A percentile compares a stretch with the other conserved stretches of the same genome.
Evolutionary conservation across 2,113 vertebrate species (phyloP).

Genomic region (Rhinolophus sinicus): DNA sequence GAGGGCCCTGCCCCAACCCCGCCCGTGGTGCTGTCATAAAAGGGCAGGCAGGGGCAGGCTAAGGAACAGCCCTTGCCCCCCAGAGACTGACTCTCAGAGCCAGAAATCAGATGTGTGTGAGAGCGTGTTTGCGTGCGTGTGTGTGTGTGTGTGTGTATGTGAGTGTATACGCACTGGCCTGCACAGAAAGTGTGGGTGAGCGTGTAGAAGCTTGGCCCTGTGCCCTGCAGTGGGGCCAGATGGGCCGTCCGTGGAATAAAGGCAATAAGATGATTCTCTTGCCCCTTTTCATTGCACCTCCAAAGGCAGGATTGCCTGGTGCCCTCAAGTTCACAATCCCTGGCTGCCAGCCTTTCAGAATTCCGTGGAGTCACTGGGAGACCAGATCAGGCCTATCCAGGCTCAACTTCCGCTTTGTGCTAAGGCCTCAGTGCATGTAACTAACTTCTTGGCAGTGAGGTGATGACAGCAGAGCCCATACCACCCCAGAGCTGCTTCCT

Average conservation of each 20-base stretch:
- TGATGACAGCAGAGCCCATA: background rate
- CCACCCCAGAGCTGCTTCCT: background rate
- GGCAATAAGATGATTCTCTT: constrained; percentile 87
- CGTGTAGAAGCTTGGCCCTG: constrained; percentile 73
- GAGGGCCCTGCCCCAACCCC: constrained; percentile 70
- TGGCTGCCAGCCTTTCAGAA: background rate
- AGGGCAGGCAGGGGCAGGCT: constrained; percentile 72
- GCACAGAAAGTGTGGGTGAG: constrained; percentile 83
- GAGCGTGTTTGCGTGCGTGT: constrained; percentile 72
- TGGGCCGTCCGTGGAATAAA: constrained; percentile 84
- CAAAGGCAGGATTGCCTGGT: background rate
- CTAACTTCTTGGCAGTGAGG: background rate
- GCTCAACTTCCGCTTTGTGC: background rate
- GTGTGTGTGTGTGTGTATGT: constrained; percentile 75
- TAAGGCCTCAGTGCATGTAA: background rate
- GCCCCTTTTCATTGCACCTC: constrained; percentile 50
- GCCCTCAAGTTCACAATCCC: background rate
- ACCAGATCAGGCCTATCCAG: background rate
- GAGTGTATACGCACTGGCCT: constrained; percentile 82
- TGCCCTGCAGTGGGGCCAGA: constrained; percentile 52
- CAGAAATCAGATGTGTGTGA: constrained; percentile 80
- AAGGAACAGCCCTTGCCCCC: constrained; percentile 60
- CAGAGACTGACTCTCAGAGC: constrained; percentile 82
- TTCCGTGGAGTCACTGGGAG: background rate
- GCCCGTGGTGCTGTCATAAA: constrained; percentile 80